Conservation (phyloP, 1,140 invertebrate genomes). For the Carposina sasakii region DNA sequence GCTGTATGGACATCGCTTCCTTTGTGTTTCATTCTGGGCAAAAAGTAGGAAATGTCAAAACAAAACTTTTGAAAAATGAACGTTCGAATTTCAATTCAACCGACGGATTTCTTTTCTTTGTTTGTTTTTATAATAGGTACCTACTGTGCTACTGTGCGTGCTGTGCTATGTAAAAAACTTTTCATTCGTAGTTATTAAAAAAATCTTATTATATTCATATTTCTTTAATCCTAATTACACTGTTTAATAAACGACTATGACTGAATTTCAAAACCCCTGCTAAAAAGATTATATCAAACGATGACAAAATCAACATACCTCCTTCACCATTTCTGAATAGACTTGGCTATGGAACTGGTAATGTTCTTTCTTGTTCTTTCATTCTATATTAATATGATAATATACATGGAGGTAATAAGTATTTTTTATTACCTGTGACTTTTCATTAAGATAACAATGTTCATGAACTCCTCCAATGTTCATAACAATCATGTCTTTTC, state of each 20-base stretch:
- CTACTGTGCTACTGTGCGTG: no score
- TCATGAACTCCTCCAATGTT: background rate
- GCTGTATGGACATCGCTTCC: no score
- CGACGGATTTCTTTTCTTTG: no score
- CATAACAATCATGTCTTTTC: constrained; percentile 10
- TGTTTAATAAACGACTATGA: constrained; percentile 29
- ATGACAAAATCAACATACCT: constrained; percentile 69
- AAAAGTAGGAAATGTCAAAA: no score
- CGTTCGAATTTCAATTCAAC: no score
- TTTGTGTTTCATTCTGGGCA: no score
- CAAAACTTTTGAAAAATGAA: no score
- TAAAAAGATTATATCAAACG: constrained; percentile 35
- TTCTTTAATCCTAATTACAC: no score
- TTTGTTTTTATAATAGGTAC: no score
- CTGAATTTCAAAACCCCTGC: constrained; percentile 58
- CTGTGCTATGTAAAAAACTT: no score
- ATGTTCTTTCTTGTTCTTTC: constrained; percentile 16
- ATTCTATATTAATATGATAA: constrained; percentile 8
- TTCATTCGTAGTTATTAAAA: no score
- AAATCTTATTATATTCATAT: no score
- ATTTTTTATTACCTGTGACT: background rate
- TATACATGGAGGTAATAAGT: constrained; percentile 3
- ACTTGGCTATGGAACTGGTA: constrained; percentile 85
- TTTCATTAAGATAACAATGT: constrained; percentile 7
- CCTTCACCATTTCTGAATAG: constrained; percentile 79